A percentile compares a stretch with the other conserved stretches of the same genome.
phyloP scores from a whole-genome alignment of 2,113 vertebrate species.

The Microcebus lehilahytsara region DNA sequence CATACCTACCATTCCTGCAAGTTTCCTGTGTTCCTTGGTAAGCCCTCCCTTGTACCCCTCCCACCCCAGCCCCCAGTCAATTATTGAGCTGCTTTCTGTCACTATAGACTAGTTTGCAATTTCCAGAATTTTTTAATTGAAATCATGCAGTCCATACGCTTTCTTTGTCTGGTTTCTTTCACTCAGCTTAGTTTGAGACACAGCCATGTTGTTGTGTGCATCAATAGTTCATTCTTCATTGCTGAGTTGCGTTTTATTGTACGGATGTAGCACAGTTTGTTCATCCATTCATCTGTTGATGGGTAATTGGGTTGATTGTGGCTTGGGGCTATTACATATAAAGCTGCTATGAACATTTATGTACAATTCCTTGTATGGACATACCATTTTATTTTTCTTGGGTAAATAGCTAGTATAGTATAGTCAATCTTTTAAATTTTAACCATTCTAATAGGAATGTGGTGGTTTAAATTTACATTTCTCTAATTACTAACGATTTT shows the following conservation, averaged over 20 bases:
- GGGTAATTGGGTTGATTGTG: background rate
- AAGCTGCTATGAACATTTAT: background rate
- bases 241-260: background rate
- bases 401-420: background rate
- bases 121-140: background rate
- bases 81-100: background rate
- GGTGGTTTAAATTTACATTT: background rate
- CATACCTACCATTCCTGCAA: background rate
- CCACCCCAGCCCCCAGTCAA: background rate
- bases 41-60: background rate
- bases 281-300: conserved; percentile 4
- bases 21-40: background rate
- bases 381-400: conserved; percentile 12
- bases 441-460: background rate
- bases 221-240: background rate
- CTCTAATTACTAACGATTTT: background rate
- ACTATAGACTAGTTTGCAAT: background rate
- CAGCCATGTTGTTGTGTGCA: background rate
- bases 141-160: background rate
- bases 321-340: background rate
- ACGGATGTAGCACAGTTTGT: background rate
- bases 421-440: background rate
- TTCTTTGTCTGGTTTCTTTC: background rate
- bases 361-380: background rate
- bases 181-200: conserved; percentile 39